Conservation (phyloP, 1,140 invertebrate genomes). For the Hypsibius dujardini region DNA sequence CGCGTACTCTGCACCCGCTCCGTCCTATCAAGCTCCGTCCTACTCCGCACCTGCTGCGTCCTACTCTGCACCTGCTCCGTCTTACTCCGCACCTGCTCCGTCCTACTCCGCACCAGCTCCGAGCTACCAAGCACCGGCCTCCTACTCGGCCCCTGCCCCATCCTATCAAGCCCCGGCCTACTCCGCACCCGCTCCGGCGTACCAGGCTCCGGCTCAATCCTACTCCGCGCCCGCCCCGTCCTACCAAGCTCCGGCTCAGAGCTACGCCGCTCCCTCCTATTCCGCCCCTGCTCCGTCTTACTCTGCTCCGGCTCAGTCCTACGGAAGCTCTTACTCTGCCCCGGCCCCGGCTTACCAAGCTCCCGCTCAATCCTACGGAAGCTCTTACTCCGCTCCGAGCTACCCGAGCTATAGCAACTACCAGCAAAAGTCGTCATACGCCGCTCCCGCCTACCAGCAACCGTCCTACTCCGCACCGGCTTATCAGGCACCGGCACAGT, state of each 20-base stretch:
- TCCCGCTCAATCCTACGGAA: neutral
- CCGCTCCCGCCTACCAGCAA: neutral
- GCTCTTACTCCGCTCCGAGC: neutral
- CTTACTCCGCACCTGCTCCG: neutral
- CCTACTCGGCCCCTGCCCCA: neutral
- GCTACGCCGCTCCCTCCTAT: no score
- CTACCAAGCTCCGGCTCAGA: neutral
- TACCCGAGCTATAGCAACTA: neutral
- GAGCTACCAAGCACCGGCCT: neutral
- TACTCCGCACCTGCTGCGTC: neutral
- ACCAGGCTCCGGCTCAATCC: no score
- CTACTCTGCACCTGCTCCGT: neutral
- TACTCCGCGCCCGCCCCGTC: neutral
- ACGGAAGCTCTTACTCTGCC: neutral
- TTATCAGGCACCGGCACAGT: neutral
- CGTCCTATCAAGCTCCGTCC: neutral
- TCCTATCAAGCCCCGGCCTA: neutral
- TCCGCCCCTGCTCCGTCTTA: no score
- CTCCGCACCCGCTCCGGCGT: no score
- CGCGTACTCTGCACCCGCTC: no score
- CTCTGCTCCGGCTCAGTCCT: neutral
- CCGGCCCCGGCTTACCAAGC: neutral
- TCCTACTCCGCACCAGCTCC: conserved; percentile 3
- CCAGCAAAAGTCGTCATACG: no score
- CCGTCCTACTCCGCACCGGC: neutral